Evolutionary conservation across 2,797 vertebrate genomes (phyloP).

Genomic region (Aeoliscus strigatus): DNA sequence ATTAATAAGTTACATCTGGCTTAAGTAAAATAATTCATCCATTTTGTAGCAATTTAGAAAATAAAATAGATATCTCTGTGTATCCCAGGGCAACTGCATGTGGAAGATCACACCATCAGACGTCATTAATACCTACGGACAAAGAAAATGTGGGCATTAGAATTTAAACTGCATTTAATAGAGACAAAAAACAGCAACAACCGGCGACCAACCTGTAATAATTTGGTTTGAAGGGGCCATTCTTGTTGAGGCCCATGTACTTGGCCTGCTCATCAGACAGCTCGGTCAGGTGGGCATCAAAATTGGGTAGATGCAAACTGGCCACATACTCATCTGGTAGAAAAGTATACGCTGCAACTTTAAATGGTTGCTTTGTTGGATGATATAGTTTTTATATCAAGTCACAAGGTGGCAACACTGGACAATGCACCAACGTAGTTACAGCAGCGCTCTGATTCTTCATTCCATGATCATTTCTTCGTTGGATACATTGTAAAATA

Average conservation of each 20-base stretch:
- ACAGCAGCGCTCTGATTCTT: neutral
- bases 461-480: neutral
- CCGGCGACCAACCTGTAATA: constrained; percentile 85
- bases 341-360: constrained; percentile 7
- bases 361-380: neutral
- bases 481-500: neutral
- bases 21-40: constrained; percentile 73
- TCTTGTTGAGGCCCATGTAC: constrained; percentile 98
- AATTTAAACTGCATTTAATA: neutral
- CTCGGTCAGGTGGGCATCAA: constrained; percentile 96
- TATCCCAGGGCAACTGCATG: constrained; percentile 52
- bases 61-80: constrained; percentile 75
- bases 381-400: constrained; percentile 4
- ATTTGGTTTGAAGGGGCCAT: constrained; percentile 98
- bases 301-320: constrained; percentile 92
- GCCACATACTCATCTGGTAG: constrained; percentile 92
- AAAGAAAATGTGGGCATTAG: constrained; percentile 8
- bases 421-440: constrained; percentile 7
- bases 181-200: neutral
- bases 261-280: constrained; percentile 96
- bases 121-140: constrained; percentile 72
- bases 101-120: constrained; percentile 37
- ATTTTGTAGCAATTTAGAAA: constrained; percentile 71
- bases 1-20: constrained; percentile 73
- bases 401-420: constrained; percentile 36